Evolutionary conservation across 2,888 invertebrate species (phyloP), one percentile per base, ranked within the genome.

Genomic region (Eristalis pertinax): DNA sequence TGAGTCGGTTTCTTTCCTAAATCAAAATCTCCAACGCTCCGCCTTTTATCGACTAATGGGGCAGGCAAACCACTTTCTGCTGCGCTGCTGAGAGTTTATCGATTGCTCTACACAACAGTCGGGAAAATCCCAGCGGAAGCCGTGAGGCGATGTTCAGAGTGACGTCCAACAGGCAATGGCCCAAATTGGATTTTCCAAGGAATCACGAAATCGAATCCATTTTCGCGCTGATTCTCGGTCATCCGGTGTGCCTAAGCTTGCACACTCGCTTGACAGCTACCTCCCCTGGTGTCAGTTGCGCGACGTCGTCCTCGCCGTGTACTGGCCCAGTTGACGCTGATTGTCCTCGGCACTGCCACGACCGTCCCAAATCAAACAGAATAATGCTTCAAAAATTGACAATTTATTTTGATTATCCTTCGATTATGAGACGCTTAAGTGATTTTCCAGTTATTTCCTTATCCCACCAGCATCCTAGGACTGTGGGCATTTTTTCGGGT

Each of bases 341-440:
- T 38, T 13, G 32, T 38, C 38, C 38, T 10, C 0, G 41, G 43
- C 7, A 29, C 19, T n/a, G 50, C n/a, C 43, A n/a, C 43, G 50
- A 19, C 50, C 19, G 26, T 41, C 63, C 32, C 68, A 63, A 75
- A 63, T 74, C 74, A 74, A 74, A 81, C 58, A 64, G 58, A 74
- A 80, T 80, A 80, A 80, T 68, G 63, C 50, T 63, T 62, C 50
- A 63, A 74, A 75, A 81, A 81, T 74, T 69, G 74, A 67, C 68
- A 81, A 81, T 81, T 81, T 81, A 74, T 81, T 74, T 81, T 69
- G 69, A 81, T 81, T 81, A 81, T 74, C 81, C 69, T 69, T 81
- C 81, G 74, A 81, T 81, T 81, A 81, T 81, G 81, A 63, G 29
- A 64, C 81, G 81, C 81, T 75, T 69, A 64, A 75, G 58, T 81